Evolutionary conservation across 2,888 invertebrate genomes (phyloP).

Genomic region (Leistus spinibarbis): DNA sequence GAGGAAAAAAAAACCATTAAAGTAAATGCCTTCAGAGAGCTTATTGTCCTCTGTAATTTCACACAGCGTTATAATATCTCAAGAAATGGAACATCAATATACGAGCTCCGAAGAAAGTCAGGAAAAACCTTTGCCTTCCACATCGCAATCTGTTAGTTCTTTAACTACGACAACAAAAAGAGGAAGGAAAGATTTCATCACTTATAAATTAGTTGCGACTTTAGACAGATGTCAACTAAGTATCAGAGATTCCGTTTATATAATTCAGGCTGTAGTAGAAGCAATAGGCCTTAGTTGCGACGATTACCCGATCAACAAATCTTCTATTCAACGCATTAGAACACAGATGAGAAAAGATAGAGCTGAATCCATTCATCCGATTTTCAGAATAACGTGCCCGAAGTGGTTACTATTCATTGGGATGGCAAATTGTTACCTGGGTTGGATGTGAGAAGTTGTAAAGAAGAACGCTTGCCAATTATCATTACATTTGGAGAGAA

Average conservation of each 20-base stretch:
- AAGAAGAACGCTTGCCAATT: slow-evolving; percentile 47
- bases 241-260: slow-evolving; percentile 44
- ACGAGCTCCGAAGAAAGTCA: neutral
- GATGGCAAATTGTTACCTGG: slow-evolving; percentile 50
- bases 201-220: slow-evolving; percentile 44
- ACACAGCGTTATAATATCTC: neutral
- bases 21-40: neutral
- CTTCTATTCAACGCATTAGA: slow-evolving; percentile 47
- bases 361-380: slow-evolving; percentile 48
- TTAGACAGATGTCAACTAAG: slow-evolving; percentile 42
- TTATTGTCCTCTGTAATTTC: neutral
- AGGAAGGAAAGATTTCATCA: slow-evolving; percentile 43
- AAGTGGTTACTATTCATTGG: slow-evolving; percentile 48
- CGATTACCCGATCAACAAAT: slow-evolving; percentile 47
- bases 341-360: slow-evolving; percentile 43
- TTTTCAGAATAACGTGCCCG: slow-evolving; percentile 49
- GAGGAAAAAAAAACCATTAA: neutral
- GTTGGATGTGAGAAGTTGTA: slow-evolving; percentile 42
- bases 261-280: slow-evolving; percentile 44
- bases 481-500: slow-evolving; percentile 44
- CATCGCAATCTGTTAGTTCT: neutral
- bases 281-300: slow-evolving; percentile 44
- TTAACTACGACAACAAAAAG: slow-evolving; percentile 1
- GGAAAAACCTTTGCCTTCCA: neutral
- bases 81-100: neutral